Base-by-base conservation (phyloP, 2,113 vertebrate species). In the Bambusicola thoracicus region DNA sequence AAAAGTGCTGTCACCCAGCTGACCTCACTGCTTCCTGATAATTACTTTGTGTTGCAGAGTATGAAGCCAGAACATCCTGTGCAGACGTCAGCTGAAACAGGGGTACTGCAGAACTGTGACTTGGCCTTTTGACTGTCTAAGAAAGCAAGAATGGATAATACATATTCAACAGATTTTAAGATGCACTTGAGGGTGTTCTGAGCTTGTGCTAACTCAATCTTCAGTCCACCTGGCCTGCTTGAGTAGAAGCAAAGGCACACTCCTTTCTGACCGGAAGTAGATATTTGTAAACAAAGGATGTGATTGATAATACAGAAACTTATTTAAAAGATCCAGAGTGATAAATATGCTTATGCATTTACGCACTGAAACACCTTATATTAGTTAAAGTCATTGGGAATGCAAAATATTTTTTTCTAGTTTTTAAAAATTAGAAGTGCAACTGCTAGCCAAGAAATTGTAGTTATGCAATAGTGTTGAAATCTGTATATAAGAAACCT, bases 341-440 rank as follows among this genome's bases (percentile, higher is more conserved):
- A 27, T 86, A 24, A 40, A 30, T 43, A 36, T 24, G 19, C 1
- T 79, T 83, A n/a, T 48, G 7, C 3, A 48, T 38, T 86, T 46
- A 25, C 59, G 32, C 1, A 41, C 3, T 38, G 58, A 79, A 73
- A 58, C 51, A 2, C 0, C 24, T 56, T 11, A 8, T 51, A 40
- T 43, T 51, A 51, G 9, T 11, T 59, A 27, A 79, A 80, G 2
- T 41, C 13, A 73, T 29, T 2, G 38, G 44, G 20, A 85, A 83
- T 46, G 0, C 16, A 30, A 77, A 73, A 27, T 0, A 14, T 59
- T 34, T 1, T 1, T 16, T 7, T 7, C 24, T 11, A 34, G 8
- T 51, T 66, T 10, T 67, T 74, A 56, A 61, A 65, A 73, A 53
- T 48, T 48, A n/a, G 8, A 40, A 74, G 10, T 15, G 6, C 36